Percentiles rank a stretch among this genome's conserved stretches.
Conservation (phyloP, 2,113 vertebrate genomes). For the Myotis lucifugus region DNA sequence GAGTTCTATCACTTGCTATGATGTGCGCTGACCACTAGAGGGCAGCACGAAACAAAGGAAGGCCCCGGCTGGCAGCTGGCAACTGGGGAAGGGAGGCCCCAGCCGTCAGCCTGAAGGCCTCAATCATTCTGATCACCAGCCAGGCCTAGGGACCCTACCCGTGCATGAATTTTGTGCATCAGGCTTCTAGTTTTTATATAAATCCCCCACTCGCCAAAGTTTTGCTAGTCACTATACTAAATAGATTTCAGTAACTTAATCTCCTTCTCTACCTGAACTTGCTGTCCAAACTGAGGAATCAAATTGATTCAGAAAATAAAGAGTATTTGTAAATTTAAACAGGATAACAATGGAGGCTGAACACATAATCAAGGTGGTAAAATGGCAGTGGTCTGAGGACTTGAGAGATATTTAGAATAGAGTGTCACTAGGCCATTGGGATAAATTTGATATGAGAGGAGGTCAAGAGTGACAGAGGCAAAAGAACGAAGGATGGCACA, state of each 20-base stretch:
- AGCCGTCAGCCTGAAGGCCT: no score
- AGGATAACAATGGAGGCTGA: background rate
- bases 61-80: no score
- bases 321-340: background rate
- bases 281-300: background rate
- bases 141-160: no score
- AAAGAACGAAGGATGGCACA: background rate
- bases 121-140: no score
- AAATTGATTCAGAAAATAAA: background rate
- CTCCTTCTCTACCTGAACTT: background rate
- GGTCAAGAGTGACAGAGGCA: background rate
- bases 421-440: fast-evolving
- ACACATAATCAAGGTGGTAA: background rate
- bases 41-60: no score
- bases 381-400: background rate
- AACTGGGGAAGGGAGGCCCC: no score
- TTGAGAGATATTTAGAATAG: background rate
- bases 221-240: background rate
- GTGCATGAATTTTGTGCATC: no score
- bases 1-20: no score
- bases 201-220: background rate
- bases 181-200: background rate
- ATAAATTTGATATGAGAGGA: background rate
- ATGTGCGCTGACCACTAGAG: no score
- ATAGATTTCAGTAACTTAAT: background rate